Evolutionary conservation across 2,797 vertebrate species (phyloP), one percentile per base, ranked within the genome.

Genomic region (Crax fasciolata): DNA sequence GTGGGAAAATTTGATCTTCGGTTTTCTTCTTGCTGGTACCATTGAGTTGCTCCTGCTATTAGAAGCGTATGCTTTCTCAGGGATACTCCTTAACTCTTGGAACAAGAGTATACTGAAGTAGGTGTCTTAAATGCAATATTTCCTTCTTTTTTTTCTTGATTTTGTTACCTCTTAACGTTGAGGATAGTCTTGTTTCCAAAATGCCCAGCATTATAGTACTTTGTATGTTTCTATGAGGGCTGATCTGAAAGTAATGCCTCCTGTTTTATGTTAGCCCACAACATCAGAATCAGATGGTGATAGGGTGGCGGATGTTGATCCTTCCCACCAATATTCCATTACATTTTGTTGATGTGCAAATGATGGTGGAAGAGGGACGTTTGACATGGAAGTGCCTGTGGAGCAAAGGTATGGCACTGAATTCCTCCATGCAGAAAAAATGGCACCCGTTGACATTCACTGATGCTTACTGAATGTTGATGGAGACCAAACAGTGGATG

Each of bases 11-110:
- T n/a, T 72, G 41, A 51, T 87, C 19, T 16, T 83, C 68, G 23
- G 52, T 91, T 89, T 89, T 87, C 48, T 89, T 87, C 21, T 63
- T 93, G 35, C 25, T 12, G 54, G 32, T 80, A 62, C 80, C 61
- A 21, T 61, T 2, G 11, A 46, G 43, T 82, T 94, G 17, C 28
- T 88, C 2, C 48, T 65, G 3, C 63, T 80, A 24, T 43, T 72
- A 66, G 72, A 80, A 78, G 72, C 43, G 6, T 51, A 6, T 83
- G 25, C 10, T 73, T 91, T 62, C 78, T 94, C 76, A 58, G 27
- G 43, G 46, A 11, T 67, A 32, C 87, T 93, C 70, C 32, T 92
- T 51, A 77, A 15, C 49, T 62, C 32, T 75, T 89, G 30, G 14
- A 92, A 74, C 32, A 89, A 57, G 51, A 70, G 72, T 72, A 61